Evolutionary conservation across 2,797 vertebrate species (phyloP).

Genomic region (Phataginus tricuspis): DNA sequence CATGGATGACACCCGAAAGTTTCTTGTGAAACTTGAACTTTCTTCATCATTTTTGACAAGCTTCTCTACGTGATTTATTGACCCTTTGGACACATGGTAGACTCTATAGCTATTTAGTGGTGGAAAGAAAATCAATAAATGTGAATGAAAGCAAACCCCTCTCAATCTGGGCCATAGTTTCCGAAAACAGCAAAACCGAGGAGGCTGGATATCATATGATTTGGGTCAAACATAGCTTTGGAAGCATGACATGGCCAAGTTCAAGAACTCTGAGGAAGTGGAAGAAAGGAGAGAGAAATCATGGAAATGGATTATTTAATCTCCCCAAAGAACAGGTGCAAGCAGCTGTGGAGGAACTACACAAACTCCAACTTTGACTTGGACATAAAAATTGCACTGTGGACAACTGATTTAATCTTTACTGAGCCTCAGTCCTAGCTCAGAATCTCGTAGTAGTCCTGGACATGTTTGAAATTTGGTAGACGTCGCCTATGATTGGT

Average conservation of each 20-base stretch:
- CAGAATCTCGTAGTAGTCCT: background rate
- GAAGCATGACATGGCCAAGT: background rate
- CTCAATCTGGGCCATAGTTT: background rate
- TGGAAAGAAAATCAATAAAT: slow-evolving; percentile 47
- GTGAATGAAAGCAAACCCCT: background rate
- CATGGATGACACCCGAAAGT: background rate
- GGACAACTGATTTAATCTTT: slow-evolving; percentile 3
- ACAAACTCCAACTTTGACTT: slow-evolving; percentile 30
- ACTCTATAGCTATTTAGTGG: background rate
- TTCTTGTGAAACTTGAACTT: background rate
- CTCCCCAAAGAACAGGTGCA: background rate
- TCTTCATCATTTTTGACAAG: slow-evolving; percentile 41
- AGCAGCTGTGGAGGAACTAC: background rate
- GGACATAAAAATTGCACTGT: background rate
- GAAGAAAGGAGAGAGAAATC: slow-evolving; percentile 11
- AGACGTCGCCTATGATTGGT: background rate
- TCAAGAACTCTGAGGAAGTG: slow-evolving; percentile 6
- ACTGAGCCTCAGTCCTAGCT: background rate
- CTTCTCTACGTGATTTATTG: slow-evolving; percentile 53
- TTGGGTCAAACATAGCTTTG: background rate
- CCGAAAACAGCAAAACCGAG: background rate
- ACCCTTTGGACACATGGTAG: background rate
- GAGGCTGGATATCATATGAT: background rate
- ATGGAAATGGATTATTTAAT: background rate
- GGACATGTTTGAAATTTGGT: background rate